These are phyloP conservation scores for Peromyscus attwateri DNA, from an alignment of 2,797 vertebrate species.

Conservation along the genomic window DNA sequence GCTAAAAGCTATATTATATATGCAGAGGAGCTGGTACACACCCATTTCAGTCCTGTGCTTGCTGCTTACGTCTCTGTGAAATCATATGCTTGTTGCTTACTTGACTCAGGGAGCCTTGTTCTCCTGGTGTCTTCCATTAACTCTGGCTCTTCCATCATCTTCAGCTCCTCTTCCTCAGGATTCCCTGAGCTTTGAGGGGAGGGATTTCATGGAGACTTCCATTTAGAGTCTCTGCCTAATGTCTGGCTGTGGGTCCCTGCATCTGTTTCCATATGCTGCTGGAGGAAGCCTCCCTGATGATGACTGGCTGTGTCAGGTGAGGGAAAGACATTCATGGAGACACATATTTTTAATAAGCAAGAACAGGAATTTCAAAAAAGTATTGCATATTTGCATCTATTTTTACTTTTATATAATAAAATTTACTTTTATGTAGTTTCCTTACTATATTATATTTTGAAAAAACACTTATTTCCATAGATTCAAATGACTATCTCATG, in stretches of 20 bases:
- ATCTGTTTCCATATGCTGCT: neutral
- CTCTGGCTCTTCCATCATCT: no score
- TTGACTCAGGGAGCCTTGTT: neutral
- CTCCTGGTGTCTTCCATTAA: neutral
- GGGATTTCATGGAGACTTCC: neutral
- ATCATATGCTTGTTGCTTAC: neutral
- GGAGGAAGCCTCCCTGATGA: neutral
- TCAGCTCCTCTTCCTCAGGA: neutral
- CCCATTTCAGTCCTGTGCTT: no score
- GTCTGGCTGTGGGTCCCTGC: neutral
- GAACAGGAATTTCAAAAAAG: slow-evolving; percentile 62
- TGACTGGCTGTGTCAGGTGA: neutral
- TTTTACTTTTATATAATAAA: neutral
- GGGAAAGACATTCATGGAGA: slow-evolving; percentile 12
- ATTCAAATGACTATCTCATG: slow-evolving; percentile 38
- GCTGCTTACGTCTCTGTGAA: neutral
- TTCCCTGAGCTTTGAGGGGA: neutral
- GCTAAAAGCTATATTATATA: neutral
- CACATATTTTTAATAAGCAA: slow-evolving; percentile 70
- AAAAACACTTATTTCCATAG: neutral
- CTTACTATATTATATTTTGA: slow-evolving; percentile 61
- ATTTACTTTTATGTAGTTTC: slow-evolving; percentile 64
- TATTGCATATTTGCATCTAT: slow-evolving; percentile 60
- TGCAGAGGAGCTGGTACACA: neutral
- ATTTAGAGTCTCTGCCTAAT: neutral